Percentiles rank a stretch among this genome's conserved stretches.
Evolutionary conservation across 2,113 vertebrate species (phyloP).

Genomic region (Catharus fuscescens): DNA sequence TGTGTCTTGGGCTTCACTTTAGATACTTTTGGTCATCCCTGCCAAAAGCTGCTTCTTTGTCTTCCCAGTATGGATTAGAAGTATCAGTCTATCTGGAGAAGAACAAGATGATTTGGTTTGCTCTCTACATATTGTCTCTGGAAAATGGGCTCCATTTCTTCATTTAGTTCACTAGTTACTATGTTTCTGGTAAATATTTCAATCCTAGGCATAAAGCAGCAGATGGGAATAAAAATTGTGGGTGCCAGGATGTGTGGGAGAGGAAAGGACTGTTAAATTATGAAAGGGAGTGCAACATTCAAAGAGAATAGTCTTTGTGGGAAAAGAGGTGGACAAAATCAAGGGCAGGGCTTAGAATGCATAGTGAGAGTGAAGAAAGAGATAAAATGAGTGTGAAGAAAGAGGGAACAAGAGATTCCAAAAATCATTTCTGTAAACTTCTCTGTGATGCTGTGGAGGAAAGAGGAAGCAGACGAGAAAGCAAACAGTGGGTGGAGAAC

Average conservation of each 20-base stretch:
- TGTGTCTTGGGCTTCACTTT: not conserved
- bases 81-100: not conserved
- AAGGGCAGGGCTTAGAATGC: not conserved
- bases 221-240: slow-evolving; percentile 68
- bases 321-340: not conserved
- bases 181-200: slow-evolving; percentile 71
- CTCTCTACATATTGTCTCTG: slow-evolving; percentile 16
- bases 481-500: slow-evolving; percentile 50
- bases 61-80: not conserved
- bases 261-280: slow-evolving; percentile 60
- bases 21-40: not conserved
- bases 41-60: not conserved
- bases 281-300: slow-evolving; percentile 9
- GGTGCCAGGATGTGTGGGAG: slow-evolving; percentile 66
- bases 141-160: slow-evolving; percentile 59
- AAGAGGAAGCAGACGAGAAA: slow-evolving; percentile 16
- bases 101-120: slow-evolving; percentile 9
- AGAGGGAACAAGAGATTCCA: not conserved
- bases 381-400: not conserved
- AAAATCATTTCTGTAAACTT: not conserved
- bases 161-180: slow-evolving; percentile 69
- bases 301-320: not conserved
- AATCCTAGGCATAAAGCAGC: slow-evolving; percentile 66
- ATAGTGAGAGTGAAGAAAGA: not conserved
- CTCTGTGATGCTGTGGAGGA: not conserved